Conservation (phyloP, 2,888 invertebrate species). For the Drosophila stalkeri region DNA sequence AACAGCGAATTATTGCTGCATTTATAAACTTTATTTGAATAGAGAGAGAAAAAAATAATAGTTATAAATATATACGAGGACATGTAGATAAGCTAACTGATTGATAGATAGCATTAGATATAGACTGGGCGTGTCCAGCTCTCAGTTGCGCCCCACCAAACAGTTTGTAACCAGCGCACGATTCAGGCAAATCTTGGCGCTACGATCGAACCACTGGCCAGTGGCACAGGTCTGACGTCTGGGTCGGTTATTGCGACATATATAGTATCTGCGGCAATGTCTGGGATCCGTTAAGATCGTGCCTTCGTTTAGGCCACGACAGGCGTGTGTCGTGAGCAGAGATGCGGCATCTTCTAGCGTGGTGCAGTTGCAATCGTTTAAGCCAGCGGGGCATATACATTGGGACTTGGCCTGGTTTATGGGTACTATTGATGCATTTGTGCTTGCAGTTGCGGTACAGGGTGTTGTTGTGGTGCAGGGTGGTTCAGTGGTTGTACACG, state of each 20-base stretch:
- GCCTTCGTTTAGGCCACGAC: conserved; percentile 44
- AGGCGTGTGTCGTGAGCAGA: conserved; percentile 30
- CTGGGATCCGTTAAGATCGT: conserved; percentile 40
- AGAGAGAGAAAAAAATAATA: conserved; percentile 7
- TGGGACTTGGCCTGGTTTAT: neutral
- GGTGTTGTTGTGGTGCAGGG: conserved; percentile 20
- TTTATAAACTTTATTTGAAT: conserved; percentile 31
- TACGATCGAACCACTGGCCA: conserved; percentile 56
- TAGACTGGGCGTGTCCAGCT: neutral
- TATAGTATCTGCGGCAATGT: conserved; percentile 53
- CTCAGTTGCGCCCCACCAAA: conserved; percentile 45
- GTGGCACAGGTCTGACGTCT: conserved; percentile 36
- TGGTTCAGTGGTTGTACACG: neutral
- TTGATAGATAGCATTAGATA: no score
- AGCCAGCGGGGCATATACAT: neutral
- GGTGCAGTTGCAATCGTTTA: neutral
- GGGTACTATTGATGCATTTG: neutral
- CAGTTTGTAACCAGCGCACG: conserved; percentile 49
- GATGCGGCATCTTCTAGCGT: neutral
- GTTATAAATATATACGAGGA: neutral
- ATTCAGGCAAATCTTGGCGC: conserved; percentile 30
- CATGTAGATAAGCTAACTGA: neutral
- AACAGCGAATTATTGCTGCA: conserved; percentile 24
- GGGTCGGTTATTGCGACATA: conserved; percentile 36
- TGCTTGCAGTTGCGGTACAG: neutral